Evolutionary conservation across 2,113 vertebrate genomes (phyloP).

Genomic region (Sturnus vulgaris): DNA sequence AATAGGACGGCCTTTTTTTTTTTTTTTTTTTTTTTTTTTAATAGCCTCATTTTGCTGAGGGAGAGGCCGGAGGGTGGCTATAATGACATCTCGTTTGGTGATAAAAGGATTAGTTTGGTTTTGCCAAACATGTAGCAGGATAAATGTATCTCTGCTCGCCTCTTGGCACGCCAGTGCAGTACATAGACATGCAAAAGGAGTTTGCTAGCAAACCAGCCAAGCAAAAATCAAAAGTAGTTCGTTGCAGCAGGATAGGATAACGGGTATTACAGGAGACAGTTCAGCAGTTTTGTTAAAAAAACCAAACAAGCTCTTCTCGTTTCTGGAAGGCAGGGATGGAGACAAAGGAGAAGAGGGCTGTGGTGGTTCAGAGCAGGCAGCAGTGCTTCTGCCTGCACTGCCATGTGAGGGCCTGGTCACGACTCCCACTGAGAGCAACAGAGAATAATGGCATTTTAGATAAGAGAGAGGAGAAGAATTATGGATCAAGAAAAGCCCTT

Average conservation of each 20-base stretch:
- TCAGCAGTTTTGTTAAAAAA: slow-evolving; percentile 4
- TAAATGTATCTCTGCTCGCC: background rate
- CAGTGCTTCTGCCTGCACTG: background rate
- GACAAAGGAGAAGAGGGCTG: background rate
- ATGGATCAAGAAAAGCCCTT: background rate
- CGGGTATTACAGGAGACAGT: background rate
- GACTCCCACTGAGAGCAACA: background rate
- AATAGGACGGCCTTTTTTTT: background rate
- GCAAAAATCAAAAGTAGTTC: background rate
- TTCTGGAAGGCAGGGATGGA: background rate
- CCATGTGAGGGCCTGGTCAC: rapidly evolving
- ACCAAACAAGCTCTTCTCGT: background rate
- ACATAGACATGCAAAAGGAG: background rate
- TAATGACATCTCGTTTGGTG: background rate
- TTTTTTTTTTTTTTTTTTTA: background rate
- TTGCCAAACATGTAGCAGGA: background rate
- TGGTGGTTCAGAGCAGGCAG: background rate
- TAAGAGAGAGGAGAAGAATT: background rate
- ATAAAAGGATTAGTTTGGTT: background rate
- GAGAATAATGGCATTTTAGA: background rate
- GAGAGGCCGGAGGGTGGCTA: background rate
- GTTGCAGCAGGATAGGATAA: background rate
- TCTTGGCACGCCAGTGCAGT: background rate
- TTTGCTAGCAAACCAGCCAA: background rate
- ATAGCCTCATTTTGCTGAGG: background rate